Conservation (phyloP, 35 echinoderm and acorn worm species). For the Holothuria glaberrima region DNA sequence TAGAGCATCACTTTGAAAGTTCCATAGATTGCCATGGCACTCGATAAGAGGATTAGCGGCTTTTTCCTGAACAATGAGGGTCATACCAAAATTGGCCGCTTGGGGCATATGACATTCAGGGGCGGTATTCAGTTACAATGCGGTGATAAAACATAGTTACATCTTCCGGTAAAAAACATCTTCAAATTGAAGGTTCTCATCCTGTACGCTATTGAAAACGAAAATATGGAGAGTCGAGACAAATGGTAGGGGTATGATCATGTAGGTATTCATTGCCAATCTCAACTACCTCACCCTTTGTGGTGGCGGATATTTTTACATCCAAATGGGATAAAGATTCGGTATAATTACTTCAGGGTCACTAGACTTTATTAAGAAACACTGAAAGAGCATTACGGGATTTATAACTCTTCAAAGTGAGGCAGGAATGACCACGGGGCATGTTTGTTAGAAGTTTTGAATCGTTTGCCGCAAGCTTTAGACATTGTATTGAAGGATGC, state of each 20-base stretch:
- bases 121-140: slow-evolving; percentile 40
- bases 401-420: background rate
- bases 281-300: background rate
- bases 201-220: slow-evolving; percentile 15
- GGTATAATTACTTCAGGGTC: slow-evolving; percentile 46
- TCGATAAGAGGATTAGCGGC: slow-evolving; percentile 27
- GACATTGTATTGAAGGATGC: background rate
- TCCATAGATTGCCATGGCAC: background rate
- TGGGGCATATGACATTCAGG: slow-evolving; percentile 30
- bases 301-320: slow-evolving; percentile 27
- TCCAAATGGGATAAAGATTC: slow-evolving; percentile 34
- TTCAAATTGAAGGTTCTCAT: slow-evolving; percentile 19
- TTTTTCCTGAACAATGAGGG: slow-evolving; percentile 27
- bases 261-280: slow-evolving; percentile 8
- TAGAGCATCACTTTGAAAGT: background rate
- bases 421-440: slow-evolving; percentile 14
- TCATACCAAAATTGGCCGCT: slow-evolving; percentile 27
- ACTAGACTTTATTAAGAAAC: slow-evolving; percentile 22
- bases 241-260: slow-evolving; percentile 15
- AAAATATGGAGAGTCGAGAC: slow-evolving; percentile 34
- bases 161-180: slow-evolving; percentile 45
- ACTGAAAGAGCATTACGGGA: background rate
- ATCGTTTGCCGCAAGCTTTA: too few species aligned
- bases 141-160: slow-evolving; percentile 45
- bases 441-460: slow-evolving; percentile 5